A percentile compares a stretch with the other conserved stretches of the same genome.
Conservation (phyloP, 1,140 invertebrate species). For the Subanguina moxae region DNA sequence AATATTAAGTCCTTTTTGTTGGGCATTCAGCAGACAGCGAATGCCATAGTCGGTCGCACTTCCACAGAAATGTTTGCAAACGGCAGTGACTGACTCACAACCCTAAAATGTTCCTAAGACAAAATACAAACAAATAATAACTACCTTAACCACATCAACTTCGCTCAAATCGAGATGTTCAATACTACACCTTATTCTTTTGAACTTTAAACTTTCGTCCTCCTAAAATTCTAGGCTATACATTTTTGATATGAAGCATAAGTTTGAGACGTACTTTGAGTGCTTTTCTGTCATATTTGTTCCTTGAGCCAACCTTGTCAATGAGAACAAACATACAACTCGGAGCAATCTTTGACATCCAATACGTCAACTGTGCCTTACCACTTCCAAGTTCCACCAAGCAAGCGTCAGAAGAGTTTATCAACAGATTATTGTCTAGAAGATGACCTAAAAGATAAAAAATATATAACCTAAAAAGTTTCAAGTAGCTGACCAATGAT, state of each 20-base stretch:
- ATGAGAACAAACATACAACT: conserved; percentile 32
- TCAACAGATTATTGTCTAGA: conserved; percentile 9
- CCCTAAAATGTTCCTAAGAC: conserved; percentile 11
- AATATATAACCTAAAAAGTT: conserved; percentile 5
- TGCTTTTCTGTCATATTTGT: conserved; percentile 45
- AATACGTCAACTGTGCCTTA: conserved; percentile 45
- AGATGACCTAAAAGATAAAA: conserved; percentile 17
- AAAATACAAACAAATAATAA: background rate
- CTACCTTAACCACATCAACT: conserved; percentile 31
- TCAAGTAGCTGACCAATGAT: conserved; percentile 25
- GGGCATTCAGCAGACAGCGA: conserved; percentile 37
- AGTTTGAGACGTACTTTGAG: conserved; percentile 14
- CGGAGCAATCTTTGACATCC: conserved; percentile 41
- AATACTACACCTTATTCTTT: conserved; percentile 41
- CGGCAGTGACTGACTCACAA: conserved; percentile 16
- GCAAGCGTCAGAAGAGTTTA: conserved; percentile 10
- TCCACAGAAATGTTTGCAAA: conserved; percentile 51
- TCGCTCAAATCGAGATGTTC: conserved; percentile 47
- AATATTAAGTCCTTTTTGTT: conserved; percentile 32
- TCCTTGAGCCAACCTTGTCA: conserved; percentile 41
- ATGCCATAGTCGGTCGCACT: conserved; percentile 44
- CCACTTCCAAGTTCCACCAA: conserved; percentile 44
- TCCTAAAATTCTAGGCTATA: conserved; percentile 30
- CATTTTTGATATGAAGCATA: background rate
- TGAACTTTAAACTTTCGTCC: conserved; percentile 17